Base-by-base conservation (phyloP, 2,888 invertebrate species). In the Ichneumon xanthorius region DNA sequence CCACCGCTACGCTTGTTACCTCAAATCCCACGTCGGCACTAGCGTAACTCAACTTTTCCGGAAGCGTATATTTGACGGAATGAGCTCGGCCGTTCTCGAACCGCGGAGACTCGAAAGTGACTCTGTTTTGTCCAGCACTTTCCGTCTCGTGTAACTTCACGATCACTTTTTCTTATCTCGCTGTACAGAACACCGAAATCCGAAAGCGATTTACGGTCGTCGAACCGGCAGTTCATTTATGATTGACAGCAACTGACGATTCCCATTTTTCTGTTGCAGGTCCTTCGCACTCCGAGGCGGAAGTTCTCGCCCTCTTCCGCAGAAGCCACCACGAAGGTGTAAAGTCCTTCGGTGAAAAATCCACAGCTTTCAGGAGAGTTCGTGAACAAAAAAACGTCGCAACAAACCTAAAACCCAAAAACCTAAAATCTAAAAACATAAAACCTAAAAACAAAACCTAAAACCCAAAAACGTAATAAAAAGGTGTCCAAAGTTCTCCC, bases 251-350 rank as follows among this genome's bases (percentile, higher is more conserved):
- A 50, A 58, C n/a, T 45, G 48, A 71, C 14, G 22, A 50, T 14
- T 53, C 9, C 11, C 50, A 33, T 1, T 26, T 68, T 53, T 63
- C 4, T 71, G 50, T 80, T 72, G n/a, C 79, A 80, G 19, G n/a
- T 63, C 48, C 19, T 14, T 63, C 50, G n/a, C 71, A 53, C 7
- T 11, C 22, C 33, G 37, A 63, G 40, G 26, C 55, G 68, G 22
- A 53, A 19, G 19, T 76, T 11, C 58, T 9, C 55, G 37, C 71
- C 50, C 37, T 71, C 11, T 19, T 14, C 19, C 58, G 50, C 30
- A 50, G 30, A 33, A 48, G 5, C 5, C 16, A 19, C 22, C 16
- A 14, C 14, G 26, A 7, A 50, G n/a, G 19, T 63, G 61, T 68
- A 7, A 40, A 63, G 7, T 22, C 22, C 30, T 26, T n/a, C 16